These are phyloP conservation scores for Thripadectes ignobilis DNA, from an alignment of 2,797 vertebrate genomes.

Conservation along the genomic window DNA sequence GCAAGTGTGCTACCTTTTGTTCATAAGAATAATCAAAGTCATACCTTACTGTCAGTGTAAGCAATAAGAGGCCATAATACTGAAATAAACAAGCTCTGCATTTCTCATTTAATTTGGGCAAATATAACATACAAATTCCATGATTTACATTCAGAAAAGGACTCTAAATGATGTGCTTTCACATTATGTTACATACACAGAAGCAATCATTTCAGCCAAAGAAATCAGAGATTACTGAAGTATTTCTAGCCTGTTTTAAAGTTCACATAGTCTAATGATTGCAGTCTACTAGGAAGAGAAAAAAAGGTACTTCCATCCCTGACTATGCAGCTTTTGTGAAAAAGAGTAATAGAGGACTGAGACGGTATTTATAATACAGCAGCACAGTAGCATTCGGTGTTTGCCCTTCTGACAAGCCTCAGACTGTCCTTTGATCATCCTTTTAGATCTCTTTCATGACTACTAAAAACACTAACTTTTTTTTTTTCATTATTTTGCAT, in stretches of 20 bases:
- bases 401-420: neutral
- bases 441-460: neutral
- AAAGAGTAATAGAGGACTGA: neutral
- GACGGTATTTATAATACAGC: neutral
- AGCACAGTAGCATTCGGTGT: neutral
- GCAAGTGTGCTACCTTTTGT: neutral
- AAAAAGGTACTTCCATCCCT: neutral
- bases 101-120: neutral
- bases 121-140: neutral
- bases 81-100: neutral
- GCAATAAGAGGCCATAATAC: neutral
- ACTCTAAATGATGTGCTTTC: neutral
- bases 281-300: neutral
- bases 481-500: neutral
- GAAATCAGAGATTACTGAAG: neutral
- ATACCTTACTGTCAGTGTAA: neutral
- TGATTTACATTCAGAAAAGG: neutral
- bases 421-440: neutral
- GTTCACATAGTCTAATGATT: neutral
- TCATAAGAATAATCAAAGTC: neutral
- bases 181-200: neutral
- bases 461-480: neutral
- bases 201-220: neutral
- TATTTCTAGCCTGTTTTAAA: neutral
- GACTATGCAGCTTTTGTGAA: neutral